These are phyloP conservation scores for Diplosoma virens DNA, from an alignment of 23 tunicate genomes.

Conservation along the genomic window DNA sequence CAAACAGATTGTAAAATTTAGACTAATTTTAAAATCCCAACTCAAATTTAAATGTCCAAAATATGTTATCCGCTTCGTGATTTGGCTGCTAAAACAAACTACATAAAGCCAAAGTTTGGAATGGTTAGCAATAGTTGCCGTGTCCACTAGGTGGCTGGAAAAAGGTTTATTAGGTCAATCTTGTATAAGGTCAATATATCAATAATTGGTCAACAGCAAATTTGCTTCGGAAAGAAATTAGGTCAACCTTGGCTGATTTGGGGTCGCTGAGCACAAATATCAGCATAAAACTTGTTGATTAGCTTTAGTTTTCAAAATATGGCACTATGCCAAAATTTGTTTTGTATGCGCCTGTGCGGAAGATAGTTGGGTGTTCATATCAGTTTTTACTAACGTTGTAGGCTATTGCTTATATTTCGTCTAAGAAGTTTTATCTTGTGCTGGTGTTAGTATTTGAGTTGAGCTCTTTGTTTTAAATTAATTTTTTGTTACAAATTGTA, in stretches of 20 bases:
- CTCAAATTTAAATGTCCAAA: too few species aligned
- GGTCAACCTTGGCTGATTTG: conserved; percentile 25
- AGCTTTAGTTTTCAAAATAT: conserved; percentile 19
- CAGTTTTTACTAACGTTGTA: neutral
- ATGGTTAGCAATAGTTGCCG: too few species aligned
- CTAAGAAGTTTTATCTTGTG: too few species aligned
- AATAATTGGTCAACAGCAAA: conserved; percentile 31
- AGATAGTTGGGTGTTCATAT: neutral
- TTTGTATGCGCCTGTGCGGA: neutral
- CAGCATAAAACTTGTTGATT: conserved; percentile 21
- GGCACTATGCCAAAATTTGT: neutral
- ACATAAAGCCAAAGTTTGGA: too few species aligned
- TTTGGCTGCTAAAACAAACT: too few species aligned
- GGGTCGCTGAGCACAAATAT: conserved; percentile 25
- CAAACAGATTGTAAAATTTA: too few species aligned
- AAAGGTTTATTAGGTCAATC: too few species aligned
- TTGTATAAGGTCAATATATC: too few species aligned
- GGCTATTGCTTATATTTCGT: conserved; percentile 15
- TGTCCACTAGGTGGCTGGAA: too few species aligned
- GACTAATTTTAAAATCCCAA: too few species aligned
- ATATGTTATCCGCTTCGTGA: too few species aligned
- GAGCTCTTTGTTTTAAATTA: neutral
- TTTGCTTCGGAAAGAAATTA: conserved; percentile 13
- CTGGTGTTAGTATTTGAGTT: conserved; percentile 12
- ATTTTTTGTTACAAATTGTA: conserved; percentile 5